Evolutionary conservation across 2,113 vertebrate species (phyloP).

Genomic region (Jacana jacana): DNA sequence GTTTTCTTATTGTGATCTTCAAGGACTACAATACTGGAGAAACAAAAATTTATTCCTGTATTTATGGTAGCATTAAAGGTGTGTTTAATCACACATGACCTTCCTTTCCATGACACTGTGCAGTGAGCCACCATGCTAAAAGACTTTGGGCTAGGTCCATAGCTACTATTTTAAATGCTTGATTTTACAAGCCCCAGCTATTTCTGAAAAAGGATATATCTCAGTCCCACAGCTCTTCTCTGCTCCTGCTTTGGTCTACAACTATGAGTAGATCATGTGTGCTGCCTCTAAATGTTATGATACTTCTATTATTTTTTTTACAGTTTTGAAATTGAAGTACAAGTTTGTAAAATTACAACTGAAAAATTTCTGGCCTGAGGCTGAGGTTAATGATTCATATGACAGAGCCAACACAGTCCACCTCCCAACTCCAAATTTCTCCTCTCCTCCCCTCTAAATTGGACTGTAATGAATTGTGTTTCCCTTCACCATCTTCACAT

Average conservation of each 20-base stretch:
- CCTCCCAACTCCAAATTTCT: background rate
- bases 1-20: background rate
- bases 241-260: background rate
- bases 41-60: background rate
- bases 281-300: background rate
- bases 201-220: background rate
- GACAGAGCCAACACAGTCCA: background rate
- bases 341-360: background rate
- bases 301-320: background rate
- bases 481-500: background rate
- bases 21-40: background rate
- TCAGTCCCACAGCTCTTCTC: background rate
- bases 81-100: too few relatives aligned
- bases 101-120: background rate
- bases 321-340: background rate
- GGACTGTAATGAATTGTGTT: background rate
- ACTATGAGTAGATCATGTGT: accelerated
- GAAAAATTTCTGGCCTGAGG: background rate
- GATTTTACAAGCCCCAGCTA: background rate
- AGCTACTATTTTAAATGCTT: background rate
- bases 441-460: background rate
- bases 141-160: background rate
- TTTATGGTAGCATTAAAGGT: background rate
- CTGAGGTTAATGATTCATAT: background rate
- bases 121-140: background rate